Percentiles rank a stretch among this genome's conserved stretches.
Conservation (phyloP, 1,140 invertebrate species). For the Panagrolaimus sp. region DNA sequence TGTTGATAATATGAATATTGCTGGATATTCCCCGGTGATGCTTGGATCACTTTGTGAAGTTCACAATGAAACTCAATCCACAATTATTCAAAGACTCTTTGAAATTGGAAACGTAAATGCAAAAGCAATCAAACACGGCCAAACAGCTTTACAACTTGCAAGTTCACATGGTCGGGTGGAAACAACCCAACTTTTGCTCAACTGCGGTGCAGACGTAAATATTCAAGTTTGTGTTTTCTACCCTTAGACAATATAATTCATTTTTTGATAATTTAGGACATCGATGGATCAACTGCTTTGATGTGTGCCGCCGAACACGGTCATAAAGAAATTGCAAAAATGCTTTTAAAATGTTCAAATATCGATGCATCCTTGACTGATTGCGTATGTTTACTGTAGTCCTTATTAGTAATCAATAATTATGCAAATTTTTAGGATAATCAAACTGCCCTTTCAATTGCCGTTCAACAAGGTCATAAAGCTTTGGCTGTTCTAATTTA, state of each 20-base stretch:
- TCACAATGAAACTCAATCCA: slow-evolving; percentile 70
- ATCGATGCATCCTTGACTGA: slow-evolving; percentile 78
- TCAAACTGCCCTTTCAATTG: slow-evolving; percentile 82
- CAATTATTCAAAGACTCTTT: slow-evolving; percentile 75
- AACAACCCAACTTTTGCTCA: slow-evolving; percentile 75
- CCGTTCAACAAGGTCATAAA: slow-evolving; percentile 80
- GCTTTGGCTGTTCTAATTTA: slow-evolving; percentile 84
- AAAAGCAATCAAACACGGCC: slow-evolving; percentile 77
- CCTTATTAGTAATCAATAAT: slow-evolving; percentile 2
- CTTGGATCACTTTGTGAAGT: slow-evolving; percentile 78
- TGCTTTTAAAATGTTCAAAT: slow-evolving; percentile 74
- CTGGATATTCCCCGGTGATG: slow-evolving; percentile 85
- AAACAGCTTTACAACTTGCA: slow-evolving; percentile 86
- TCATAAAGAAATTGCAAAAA: slow-evolving; percentile 76
- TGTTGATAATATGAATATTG: slow-evolving; percentile 77
- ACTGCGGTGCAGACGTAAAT: slow-evolving; percentile 81
- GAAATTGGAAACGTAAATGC: slow-evolving; percentile 79
- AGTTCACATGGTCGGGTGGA: slow-evolving; percentile 80
- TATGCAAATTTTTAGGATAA: slow-evolving; percentile 68
- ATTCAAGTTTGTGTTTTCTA: slow-evolving; percentile 65
- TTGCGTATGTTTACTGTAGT: slow-evolving; percentile 65
- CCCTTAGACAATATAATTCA: neutral
- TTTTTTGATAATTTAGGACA: slow-evolving; percentile 66
- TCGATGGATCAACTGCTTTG: slow-evolving; percentile 84
- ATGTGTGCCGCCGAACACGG: slow-evolving; percentile 94